A percentile compares a stretch with the other conserved stretches of the same genome.
phyloP scores from a whole-genome alignment of 2,888 invertebrate species.

The Eupithecia exiguata region DNA sequence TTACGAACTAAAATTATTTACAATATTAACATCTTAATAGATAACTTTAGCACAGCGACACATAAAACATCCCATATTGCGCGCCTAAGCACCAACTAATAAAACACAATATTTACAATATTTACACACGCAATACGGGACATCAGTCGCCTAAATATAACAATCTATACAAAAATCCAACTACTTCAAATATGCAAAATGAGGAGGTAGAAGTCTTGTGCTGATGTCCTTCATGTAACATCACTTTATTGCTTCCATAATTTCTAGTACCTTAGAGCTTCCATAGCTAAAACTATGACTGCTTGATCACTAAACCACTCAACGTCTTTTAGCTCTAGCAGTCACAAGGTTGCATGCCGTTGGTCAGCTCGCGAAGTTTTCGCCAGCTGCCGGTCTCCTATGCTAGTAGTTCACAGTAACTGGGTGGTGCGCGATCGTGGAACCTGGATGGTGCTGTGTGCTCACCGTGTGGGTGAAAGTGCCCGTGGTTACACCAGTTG shows the following conservation, averaged over 20 bases:
- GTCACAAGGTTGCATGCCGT: constrained; percentile 6
- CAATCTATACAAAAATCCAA: constrained; percentile 3
- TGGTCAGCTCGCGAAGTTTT: constrained; percentile 30
- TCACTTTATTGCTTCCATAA: neutral
- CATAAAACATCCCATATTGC: constrained; percentile 11
- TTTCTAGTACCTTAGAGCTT: neutral
- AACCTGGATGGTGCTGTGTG: constrained; percentile 63
- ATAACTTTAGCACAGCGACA: constrained; percentile 24
- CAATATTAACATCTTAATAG: constrained; percentile 31
- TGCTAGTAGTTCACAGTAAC: constrained; percentile 81
- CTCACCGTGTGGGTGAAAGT: constrained; percentile 62
- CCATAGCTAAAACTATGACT: neutral
- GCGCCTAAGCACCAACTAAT: constrained; percentile 2
- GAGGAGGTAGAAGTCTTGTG: constrained; percentile 17
- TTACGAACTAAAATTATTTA: constrained; percentile 28
- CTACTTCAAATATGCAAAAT: constrained; percentile 1
- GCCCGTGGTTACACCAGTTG: constrained; percentile 50
- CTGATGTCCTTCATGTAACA: constrained; percentile 5
- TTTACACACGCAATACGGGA: constrained; percentile 3
- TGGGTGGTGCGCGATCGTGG: constrained; percentile 72
- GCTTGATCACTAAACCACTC: constrained; percentile 16
- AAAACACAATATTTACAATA: constrained; percentile 3
- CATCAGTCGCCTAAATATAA: constrained; percentile 7
- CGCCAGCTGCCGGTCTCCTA: constrained; percentile 15
- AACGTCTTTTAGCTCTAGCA: constrained; percentile 16